Evolutionary conservation across 1,140 invertebrate species (phyloP).

Genomic region (Philopotamus ludificatus): DNA sequence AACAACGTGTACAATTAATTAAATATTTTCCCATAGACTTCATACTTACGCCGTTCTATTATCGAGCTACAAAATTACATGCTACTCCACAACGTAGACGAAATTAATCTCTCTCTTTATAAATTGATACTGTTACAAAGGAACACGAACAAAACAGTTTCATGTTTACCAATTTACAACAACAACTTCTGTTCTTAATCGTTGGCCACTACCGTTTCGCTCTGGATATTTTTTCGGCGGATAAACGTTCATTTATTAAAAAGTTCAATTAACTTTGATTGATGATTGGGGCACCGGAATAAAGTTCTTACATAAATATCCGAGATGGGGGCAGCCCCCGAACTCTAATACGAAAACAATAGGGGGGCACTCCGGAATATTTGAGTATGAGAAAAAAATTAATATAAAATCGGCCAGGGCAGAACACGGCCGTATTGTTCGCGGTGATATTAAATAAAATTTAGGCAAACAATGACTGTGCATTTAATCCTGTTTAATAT

Average conservation of each 20-base stretch:
- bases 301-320: constrained; percentile 41
- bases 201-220: constrained; percentile 29
- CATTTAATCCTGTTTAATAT: background rate
- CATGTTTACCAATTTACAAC: constrained; percentile 33
- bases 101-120: background rate
- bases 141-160: constrained; percentile 24
- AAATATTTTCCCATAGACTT: no score
- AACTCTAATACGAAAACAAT: constrained; percentile 33
- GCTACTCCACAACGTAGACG: background rate
- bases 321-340: constrained; percentile 33
- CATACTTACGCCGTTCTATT: no score
- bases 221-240: constrained; percentile 3
- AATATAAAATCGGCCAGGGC: background rate
- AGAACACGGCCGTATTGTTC: constrained; percentile 1
- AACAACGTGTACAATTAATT: no score
- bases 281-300: constrained; percentile 30
- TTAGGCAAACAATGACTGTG: constrained; percentile 40
- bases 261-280: constrained; percentile 38
- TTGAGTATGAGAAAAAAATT: background rate
- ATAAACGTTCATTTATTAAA: constrained; percentile 35
- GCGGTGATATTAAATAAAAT: constrained; percentile 30
- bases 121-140: constrained; percentile 20
- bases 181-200: constrained; percentile 39
- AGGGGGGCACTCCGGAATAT: constrained; percentile 22
- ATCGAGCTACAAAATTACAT: background rate